Evolutionary conservation across 2,888 invertebrate genomes (phyloP).

Genomic region (Sclerodermus sp.): DNA sequence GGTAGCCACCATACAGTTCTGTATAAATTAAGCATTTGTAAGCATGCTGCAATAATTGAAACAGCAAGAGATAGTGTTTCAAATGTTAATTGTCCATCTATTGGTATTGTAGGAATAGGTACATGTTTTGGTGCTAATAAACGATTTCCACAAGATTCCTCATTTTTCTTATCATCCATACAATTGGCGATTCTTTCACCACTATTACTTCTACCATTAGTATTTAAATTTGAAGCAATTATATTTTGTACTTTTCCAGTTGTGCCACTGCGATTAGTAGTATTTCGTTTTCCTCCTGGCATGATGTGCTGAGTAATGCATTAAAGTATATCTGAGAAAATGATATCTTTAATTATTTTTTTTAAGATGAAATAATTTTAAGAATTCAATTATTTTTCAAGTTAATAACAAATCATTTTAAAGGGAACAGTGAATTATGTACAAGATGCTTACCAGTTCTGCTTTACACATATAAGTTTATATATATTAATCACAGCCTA

Average conservation of each 20-base stretch:
- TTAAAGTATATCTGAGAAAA: background rate
- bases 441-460: no score
- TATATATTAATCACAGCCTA: no score
- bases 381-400: no score
- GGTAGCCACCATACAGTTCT: slow-evolving; percentile 97
- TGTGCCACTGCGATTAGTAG: slow-evolving; percentile 40
- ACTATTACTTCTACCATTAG: slow-evolving; percentile 24
- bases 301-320: slow-evolving; percentile 48
- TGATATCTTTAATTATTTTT: slow-evolving; percentile 7
- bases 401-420: no score
- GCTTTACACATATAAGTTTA: no score
- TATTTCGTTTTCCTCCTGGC: slow-evolving; percentile 51
- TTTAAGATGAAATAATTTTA: no score
- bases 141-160: slow-evolving; percentile 43
- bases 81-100: slow-evolving; percentile 80
- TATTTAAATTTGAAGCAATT: slow-evolving; percentile 16
- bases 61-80: slow-evolving; percentile 84
- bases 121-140: slow-evolving; percentile 75
- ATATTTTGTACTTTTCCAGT: slow-evolving; percentile 56
- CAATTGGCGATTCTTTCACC: slow-evolving; percentile 21
- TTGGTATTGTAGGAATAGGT: slow-evolving; percentile 76
- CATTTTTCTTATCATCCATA: slow-evolving; percentile 42
- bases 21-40: slow-evolving; percentile 94
- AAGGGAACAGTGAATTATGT: no score
- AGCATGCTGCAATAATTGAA: slow-evolving; percentile 74